phyloP scores from a whole-genome alignment of 2,113 vertebrate species.

The Limnothrissa miodon region DNA sequence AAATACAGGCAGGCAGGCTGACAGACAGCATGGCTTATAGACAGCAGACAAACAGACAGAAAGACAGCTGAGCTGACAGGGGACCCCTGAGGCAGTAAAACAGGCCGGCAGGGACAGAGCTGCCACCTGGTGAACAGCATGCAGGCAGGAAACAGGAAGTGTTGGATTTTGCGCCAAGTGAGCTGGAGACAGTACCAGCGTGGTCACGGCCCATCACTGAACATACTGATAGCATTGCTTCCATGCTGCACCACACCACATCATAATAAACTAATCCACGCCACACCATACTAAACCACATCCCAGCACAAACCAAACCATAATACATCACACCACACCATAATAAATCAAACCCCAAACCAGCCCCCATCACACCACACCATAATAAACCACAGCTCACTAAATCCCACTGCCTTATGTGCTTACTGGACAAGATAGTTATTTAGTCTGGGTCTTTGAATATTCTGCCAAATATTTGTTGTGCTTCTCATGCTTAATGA shows the following conservation, averaged over 20 bases:
- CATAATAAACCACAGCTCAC: background rate
- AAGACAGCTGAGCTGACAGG: background rate
- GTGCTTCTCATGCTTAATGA: background rate
- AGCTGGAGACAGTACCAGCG: background rate
- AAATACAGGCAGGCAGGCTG: background rate
- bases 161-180: background rate
- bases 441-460: background rate
- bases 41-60: background rate
- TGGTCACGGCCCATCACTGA: background rate
- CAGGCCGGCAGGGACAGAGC: background rate
- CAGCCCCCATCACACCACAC: background rate
- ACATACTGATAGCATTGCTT: background rate
- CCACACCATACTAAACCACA: background rate
- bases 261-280: background rate
- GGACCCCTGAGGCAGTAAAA: background rate
- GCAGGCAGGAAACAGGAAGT: constrained; percentile 14
- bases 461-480: background rate
- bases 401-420: background rate
- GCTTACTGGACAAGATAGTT: background rate
- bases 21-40: no score
- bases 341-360: no score
- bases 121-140: constrained; percentile 4
- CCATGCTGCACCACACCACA: background rate
- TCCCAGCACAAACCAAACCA: no score
- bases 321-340: background rate